A percentile compares a stretch with the other conserved stretches of the same genome.
These are phyloP conservation scores for Helicoverpa zea DNA, from an alignment of 1,140 invertebrate species.

Conservation along the genomic window DNA sequence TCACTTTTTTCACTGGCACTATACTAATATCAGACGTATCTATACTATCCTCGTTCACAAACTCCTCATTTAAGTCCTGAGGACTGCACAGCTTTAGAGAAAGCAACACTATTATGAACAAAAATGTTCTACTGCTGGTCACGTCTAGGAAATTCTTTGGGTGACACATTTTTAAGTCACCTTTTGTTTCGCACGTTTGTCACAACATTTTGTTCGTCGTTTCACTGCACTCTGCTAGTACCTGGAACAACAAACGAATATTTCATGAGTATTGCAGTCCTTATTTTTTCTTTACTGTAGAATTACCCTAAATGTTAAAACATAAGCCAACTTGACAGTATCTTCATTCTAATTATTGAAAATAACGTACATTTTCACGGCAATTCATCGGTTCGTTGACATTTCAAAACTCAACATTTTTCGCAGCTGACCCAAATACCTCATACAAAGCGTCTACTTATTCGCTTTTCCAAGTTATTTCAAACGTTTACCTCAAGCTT, in stretches of 20 bases:
- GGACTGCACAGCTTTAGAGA: slow-evolving; percentile 80
- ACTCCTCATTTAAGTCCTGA: slow-evolving; percentile 79
- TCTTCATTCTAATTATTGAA: background rate
- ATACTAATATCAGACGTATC: slow-evolving; percentile 68
- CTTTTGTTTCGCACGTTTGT: slow-evolving; percentile 58
- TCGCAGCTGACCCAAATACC: background rate
- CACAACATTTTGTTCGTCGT: slow-evolving; percentile 68
- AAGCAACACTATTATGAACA: slow-evolving; percentile 79
- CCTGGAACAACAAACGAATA: slow-evolving; percentile 57
- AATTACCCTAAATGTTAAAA: too few relatives aligned
- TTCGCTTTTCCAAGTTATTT: slow-evolving; percentile 17
- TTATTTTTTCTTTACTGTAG: background rate
- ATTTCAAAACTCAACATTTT: background rate
- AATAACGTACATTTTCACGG: background rate
- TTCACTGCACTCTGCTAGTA: slow-evolving; percentile 19
- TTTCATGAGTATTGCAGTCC: background rate
- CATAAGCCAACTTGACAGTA: too few relatives aligned
- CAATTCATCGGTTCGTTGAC: background rate
- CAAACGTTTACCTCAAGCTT: slow-evolving; percentile 28
- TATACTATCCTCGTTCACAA: slow-evolving; percentile 75
- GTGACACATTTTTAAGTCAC: slow-evolving; percentile 73
- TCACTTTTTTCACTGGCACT: slow-evolving; percentile 69
- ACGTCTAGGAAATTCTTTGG: slow-evolving; percentile 71
- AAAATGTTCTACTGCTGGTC: slow-evolving; percentile 75
- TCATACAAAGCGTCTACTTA: background rate